Evolutionary conservation across 2,797 vertebrate genomes (phyloP).

Genomic region (Alosa sapidissima): DNA sequence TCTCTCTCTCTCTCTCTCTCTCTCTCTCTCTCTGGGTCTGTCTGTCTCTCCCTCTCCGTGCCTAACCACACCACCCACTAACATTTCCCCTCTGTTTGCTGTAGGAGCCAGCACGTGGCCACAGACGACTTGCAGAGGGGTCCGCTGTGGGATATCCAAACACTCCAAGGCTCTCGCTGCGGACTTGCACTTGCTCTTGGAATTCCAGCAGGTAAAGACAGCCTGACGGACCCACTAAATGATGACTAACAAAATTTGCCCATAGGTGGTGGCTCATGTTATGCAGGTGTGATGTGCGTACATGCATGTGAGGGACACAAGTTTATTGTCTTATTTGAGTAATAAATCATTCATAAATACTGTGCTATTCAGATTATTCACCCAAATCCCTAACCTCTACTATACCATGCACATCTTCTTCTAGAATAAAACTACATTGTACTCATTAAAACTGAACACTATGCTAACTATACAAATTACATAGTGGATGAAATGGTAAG

Average conservation of each 20-base stretch:
- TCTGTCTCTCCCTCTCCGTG: background rate
- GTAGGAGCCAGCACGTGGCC: background rate
- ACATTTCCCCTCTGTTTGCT: conserved; percentile 1
- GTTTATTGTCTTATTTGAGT: too few species aligned
- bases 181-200: background rate
- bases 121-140: background rate
- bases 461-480: background rate
- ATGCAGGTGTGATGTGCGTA: background rate
- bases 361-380: too few species aligned
- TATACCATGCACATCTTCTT: too few species aligned
- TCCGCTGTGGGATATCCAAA: conserved; percentile 12
- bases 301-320: background rate
- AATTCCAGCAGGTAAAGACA: background rate
- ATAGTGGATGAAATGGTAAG: background rate
- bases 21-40: background rate
- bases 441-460: background rate
- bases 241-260: background rate
- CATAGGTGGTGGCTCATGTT: background rate
- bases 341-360: background rate
- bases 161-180: background rate
- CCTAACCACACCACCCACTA: background rate
- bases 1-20: background rate
- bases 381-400: too few species aligned
- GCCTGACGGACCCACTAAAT: background rate
- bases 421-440: background rate